Percentiles rank a stretch among this genome's conserved stretches.
phyloP scores from a whole-genome alignment of 2,113 vertebrate species.

The Psilopsiagon aurifrons region DNA sequence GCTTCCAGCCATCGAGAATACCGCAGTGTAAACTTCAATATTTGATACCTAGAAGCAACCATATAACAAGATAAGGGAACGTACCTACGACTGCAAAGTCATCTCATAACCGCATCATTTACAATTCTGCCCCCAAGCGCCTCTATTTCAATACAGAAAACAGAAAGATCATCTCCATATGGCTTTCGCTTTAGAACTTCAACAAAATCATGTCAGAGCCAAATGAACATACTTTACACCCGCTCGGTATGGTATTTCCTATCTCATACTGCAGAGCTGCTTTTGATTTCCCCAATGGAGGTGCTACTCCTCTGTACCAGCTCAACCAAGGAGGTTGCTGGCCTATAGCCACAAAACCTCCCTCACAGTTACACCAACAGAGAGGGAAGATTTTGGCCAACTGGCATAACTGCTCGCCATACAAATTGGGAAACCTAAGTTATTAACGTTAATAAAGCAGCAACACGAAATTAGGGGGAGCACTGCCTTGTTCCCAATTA shows the following conservation, averaged over 20 bases:
- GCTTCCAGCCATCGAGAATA: constrained; percentile 22
- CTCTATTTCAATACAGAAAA: constrained; percentile 17
- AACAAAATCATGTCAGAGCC: not conserved
- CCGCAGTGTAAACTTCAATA: constrained; percentile 12
- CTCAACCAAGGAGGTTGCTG: not conserved
- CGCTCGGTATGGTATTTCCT: not conserved
- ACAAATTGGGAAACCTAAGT: not conserved
- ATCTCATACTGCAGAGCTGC: not conserved
- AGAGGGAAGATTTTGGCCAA: not conserved
- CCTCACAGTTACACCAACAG: not conserved
- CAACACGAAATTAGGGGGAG: not conserved
- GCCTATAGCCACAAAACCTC: not conserved
- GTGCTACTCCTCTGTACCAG: not conserved
- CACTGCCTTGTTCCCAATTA: not conserved
- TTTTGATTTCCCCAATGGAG: not conserved
- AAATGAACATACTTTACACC: not conserved
- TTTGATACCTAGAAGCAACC: constrained; percentile 28
- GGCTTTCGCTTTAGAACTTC: not conserved
- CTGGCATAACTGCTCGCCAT: fast-evolving
- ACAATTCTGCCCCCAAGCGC: not conserved
- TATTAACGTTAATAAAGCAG: not conserved
- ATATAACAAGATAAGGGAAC: constrained; percentile 19
- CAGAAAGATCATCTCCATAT: constrained; percentile 15
- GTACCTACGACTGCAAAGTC: not conserved
- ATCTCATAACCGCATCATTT: constrained; percentile 10